phyloP scores from a whole-genome alignment of 2,888 invertebrate genomes.

The Atherix ibis region DNA sequence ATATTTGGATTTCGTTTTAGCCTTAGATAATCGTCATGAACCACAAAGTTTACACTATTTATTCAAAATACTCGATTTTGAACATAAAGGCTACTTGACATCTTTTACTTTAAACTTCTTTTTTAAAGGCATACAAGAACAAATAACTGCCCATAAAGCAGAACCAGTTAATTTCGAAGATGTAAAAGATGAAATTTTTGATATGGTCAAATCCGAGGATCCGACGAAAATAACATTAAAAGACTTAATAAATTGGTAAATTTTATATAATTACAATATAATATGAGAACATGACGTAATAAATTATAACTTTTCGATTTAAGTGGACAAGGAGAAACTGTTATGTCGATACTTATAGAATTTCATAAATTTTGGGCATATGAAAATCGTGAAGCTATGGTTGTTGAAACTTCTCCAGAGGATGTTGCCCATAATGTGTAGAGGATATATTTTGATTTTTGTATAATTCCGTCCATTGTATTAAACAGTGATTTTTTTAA shows the following conservation, averaged over 20 bases:
- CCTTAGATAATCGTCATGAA: constrained; percentile 80
- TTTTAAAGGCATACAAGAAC: constrained; percentile 85
- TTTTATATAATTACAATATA: neutral
- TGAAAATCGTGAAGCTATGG: constrained; percentile 76
- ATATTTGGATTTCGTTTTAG: constrained; percentile 85
- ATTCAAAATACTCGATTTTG: constrained; percentile 80
- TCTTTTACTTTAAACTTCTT: constrained; percentile 85
- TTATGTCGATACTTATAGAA: constrained; percentile 86
- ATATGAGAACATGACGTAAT: neutral
- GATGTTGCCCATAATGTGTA: constrained; percentile 22
- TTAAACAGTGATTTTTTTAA: no score
- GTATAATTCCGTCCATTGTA: no score
- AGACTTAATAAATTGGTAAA: constrained; percentile 62
- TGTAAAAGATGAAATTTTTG: constrained; percentile 94
- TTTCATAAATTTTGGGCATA: constrained; percentile 95
- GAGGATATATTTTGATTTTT: no score
- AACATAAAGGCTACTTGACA: constrained; percentile 73
- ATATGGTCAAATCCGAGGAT: constrained; percentile 87
- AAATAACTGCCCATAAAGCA: constrained; percentile 75
- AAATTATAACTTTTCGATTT: constrained; percentile 14
- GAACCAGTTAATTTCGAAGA: constrained; percentile 84
- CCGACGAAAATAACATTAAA: constrained; percentile 69
- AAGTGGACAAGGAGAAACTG: constrained; percentile 86
- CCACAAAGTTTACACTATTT: constrained; percentile 83
- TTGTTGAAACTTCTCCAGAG: constrained; percentile 37